Percentiles rank a stretch among this genome's conserved stretches.
phyloP scores from a whole-genome alignment of 1,140 invertebrate genomes.

The Homalodisca vitripennis region DNA sequence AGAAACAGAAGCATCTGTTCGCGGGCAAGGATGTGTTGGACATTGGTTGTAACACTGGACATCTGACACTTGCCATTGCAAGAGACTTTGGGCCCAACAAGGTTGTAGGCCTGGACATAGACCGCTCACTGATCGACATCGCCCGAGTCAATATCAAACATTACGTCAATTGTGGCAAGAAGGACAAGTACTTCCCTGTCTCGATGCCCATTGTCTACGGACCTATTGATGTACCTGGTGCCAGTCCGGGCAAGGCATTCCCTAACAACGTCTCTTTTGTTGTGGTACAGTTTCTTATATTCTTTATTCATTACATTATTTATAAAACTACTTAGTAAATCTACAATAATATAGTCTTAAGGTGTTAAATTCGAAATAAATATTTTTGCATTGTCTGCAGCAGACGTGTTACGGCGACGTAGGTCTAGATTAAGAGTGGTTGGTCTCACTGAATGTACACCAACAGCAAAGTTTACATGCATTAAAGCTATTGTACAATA shows the following conservation, averaged over 20 bases:
- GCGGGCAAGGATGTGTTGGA: slow-evolving; percentile 89
- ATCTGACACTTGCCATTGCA: slow-evolving; percentile 86
- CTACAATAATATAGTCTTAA: too few species aligned
- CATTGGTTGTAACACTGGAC: slow-evolving; percentile 97
- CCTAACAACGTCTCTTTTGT: slow-evolving; percentile 85
- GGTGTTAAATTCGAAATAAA: too few species aligned
- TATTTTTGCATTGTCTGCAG: too few species aligned
- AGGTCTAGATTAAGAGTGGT: too few species aligned
- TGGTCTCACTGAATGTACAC: too few species aligned
- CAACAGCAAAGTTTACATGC: too few species aligned
- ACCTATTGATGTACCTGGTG: slow-evolving; percentile 65
- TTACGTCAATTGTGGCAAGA: slow-evolving; percentile 59
- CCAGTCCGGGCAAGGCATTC: slow-evolving; percentile 57
- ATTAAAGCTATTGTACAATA: too few species aligned
- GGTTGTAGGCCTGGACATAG: slow-evolving; percentile 95
- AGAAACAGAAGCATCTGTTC: slow-evolving; percentile 78
- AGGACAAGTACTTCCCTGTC: slow-evolving; percentile 63
- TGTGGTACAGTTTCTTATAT: slow-evolving; percentile 59
- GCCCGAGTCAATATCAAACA: slow-evolving; percentile 80
- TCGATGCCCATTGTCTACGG: slow-evolving; percentile 85
- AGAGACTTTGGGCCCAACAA: slow-evolving; percentile 78
- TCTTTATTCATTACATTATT: background rate
- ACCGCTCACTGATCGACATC: slow-evolving; percentile 57
- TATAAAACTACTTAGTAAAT: too few species aligned
- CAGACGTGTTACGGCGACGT: too few species aligned